phyloP scores from a whole-genome alignment of 2,113 vertebrate genomes.

The Oryctolagus cuniculus region DNA sequence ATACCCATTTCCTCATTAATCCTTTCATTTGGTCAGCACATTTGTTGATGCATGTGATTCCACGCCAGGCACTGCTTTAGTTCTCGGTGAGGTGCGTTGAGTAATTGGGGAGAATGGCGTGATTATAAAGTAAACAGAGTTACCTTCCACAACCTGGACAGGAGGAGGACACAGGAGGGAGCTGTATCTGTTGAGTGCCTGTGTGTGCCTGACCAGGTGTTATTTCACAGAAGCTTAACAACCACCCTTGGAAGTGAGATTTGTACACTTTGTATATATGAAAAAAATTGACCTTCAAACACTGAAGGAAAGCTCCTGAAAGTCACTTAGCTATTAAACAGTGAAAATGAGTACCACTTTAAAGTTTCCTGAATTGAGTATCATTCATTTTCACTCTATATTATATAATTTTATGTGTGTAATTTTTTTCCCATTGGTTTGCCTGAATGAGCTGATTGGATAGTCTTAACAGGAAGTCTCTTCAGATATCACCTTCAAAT shows the following conservation, averaged over 20 bases:
- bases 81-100: background rate
- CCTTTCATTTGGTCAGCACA: background rate
- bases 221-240: background rate
- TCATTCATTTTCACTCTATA: slow-evolving; percentile 22
- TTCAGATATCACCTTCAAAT: slow-evolving; percentile 31
- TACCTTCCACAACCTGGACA: background rate
- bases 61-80: background rate
- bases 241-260: background rate
- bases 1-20: background rate
- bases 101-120: background rate
- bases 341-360: background rate
- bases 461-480: background rate
- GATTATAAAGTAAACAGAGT: background rate
- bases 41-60: background rate
- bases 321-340: background rate
- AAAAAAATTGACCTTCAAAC: background rate
- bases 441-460: background rate
- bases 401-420: background rate
- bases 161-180: rapidly evolving
- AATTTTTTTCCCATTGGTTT: background rate
- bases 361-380: background rate
- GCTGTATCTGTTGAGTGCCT: background rate
- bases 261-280: background rate
- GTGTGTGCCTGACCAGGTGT: background rate
- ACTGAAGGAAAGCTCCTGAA: background rate